Evolutionary conservation across 2,113 vertebrate genomes (phyloP).

Genomic region (Panurus biarmicus): DNA sequence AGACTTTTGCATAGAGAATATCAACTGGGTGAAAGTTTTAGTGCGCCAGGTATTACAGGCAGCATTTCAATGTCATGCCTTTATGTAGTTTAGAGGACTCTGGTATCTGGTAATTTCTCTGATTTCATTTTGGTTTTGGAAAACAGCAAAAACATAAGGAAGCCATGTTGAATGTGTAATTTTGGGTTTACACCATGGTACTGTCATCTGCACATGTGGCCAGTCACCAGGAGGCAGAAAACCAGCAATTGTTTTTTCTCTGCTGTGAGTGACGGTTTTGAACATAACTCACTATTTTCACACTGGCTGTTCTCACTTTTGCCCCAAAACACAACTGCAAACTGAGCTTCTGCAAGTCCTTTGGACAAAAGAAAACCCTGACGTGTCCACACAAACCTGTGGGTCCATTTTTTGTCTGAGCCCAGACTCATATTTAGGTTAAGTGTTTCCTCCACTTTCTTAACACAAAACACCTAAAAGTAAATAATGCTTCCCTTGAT

Average conservation of each 20-base stretch:
- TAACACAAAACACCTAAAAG: background rate
- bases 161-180: background rate
- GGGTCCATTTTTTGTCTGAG: background rate
- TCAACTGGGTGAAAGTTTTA: background rate
- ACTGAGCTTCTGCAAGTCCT: constrained; percentile 34
- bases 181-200: constrained; percentile 4
- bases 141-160: background rate
- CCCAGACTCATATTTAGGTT: background rate
- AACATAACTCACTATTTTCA: constrained; percentile 57
- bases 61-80: background rate
- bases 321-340: constrained; percentile 26
- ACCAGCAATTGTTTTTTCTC: constrained; percentile 63
- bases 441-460: background rate
- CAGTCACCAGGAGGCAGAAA: constrained; percentile 35
- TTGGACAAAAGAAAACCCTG: constrained; percentile 30
- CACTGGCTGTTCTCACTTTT: constrained; percentile 4
- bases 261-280: constrained; percentile 63
- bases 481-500: background rate
- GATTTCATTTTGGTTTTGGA: background rate
- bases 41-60: background rate
- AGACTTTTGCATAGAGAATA: background rate
- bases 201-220: background rate
- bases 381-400: background rate
- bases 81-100: background rate
- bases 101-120: background rate